phyloP scores from a whole-genome alignment of 2,113 vertebrate genomes.

The Dasyprocta punctata region DNA sequence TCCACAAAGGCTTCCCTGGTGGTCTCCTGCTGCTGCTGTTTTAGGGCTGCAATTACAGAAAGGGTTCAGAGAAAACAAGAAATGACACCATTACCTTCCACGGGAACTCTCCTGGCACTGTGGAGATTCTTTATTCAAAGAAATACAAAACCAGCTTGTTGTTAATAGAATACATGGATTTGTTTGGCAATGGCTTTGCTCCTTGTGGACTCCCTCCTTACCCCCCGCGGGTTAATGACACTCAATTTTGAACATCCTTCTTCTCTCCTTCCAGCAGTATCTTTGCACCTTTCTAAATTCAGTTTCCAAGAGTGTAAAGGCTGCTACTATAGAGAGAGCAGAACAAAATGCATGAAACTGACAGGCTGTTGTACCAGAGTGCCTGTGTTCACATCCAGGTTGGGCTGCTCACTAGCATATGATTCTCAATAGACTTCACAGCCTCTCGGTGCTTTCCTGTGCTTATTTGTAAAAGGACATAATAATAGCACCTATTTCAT shows the following conservation, averaged over 20 bases:
- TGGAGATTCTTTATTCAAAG: constrained; percentile 45
- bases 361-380: rapidly evolving
- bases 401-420: rapidly evolving
- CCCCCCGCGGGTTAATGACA: neutral
- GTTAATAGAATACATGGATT: neutral
- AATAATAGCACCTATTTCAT: neutral
- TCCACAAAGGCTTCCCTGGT: constrained; percentile 55
- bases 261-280: neutral
- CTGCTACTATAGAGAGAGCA: neutral
- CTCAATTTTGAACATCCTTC: neutral
- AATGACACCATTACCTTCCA: constrained; percentile 53
- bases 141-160: constrained; percentile 32
- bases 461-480: neutral
- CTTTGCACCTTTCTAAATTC: constrained; percentile 14
- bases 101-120: constrained; percentile 55
- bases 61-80: constrained; percentile 57
- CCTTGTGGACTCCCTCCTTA: neutral
- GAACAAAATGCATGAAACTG: neutral
- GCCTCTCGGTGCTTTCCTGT: neutral
- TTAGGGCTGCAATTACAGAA: constrained; percentile 63
- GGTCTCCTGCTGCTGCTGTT: constrained; percentile 44
- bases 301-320: neutral
- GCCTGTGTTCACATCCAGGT: rapidly evolving
- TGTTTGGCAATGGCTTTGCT: neutral
- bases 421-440: neutral